Conservation (phyloP, 2,113 vertebrate genomes). For the Myotis davidii region DNA sequence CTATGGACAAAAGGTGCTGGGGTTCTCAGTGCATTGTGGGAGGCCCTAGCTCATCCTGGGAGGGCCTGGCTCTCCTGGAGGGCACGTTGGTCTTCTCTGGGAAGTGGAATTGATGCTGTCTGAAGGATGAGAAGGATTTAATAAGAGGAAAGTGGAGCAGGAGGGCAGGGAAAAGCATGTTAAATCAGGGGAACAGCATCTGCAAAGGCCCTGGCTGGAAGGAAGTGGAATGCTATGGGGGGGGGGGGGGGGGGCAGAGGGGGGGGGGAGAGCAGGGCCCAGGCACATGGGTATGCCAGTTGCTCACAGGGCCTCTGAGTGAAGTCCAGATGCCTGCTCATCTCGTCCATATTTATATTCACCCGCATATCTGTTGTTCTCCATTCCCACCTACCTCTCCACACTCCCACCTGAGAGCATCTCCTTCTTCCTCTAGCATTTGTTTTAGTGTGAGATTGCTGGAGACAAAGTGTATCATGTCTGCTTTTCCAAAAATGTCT, state of each 20-base stretch:
- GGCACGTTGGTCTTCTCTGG: background rate
- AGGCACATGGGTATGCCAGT: accelerated
- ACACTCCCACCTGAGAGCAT: background rate
- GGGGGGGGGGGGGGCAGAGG: accelerated
- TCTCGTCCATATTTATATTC: background rate
- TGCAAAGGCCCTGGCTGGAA: background rate
- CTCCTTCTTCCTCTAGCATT: background rate
- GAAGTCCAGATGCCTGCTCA: background rate
- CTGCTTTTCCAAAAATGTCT: conserved; percentile 4
- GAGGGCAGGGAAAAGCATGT: background rate
- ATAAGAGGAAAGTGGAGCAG: background rate
- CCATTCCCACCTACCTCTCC: background rate
- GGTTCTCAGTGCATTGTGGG: background rate
- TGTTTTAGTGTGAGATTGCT: background rate
- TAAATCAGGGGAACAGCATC: background rate
- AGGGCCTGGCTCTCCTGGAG: background rate
- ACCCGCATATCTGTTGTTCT: background rate
- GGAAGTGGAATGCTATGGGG: background rate
- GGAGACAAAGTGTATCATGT: background rate
- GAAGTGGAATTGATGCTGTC: background rate
- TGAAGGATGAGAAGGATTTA: background rate
- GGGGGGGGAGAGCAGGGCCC: background rate
- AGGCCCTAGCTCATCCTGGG: background rate
- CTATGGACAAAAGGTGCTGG: accelerated
- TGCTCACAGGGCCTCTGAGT: background rate